phyloP scores from a whole-genome alignment of 2,797 vertebrate genomes.

The Diplodus sargus region DNA sequence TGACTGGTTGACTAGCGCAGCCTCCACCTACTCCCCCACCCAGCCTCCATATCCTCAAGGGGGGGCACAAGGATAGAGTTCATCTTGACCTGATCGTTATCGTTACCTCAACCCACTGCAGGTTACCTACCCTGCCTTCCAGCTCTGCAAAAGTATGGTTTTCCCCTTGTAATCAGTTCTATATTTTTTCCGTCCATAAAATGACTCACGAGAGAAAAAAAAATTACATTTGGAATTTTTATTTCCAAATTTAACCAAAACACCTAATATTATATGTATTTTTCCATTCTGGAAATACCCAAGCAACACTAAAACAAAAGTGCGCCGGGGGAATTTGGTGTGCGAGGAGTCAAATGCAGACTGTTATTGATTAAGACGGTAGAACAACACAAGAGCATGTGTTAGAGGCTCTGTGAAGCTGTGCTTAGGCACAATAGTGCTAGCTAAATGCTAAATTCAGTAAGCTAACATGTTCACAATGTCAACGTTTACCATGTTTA shows the following conservation, averaged over 20 bases:
- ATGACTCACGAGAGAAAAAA: constrained; percentile 6
- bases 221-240: neutral
- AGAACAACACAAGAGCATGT: neutral
- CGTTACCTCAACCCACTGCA: constrained; percentile 8
- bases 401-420: neutral
- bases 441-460: neutral
- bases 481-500: no score
- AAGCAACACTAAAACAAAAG: neutral
- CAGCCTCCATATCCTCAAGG: constrained; percentile 27
- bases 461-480: neutral
- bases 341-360: neutral
- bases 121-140: constrained; percentile 24
- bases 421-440: neutral
- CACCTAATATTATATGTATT: neutral
- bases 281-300: constrained; percentile 17
- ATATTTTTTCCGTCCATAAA: constrained; percentile 12
- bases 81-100: constrained; percentile 49
- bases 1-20: constrained; percentile 48
- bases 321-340: neutral
- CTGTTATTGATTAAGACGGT: constrained; percentile 26
- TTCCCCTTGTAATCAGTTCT: constrained; percentile 2
- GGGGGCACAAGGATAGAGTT: constrained; percentile 15
- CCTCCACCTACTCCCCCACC: constrained; percentile 16
- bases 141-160: constrained; percentile 17
- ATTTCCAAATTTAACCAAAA: constrained; percentile 11